phyloP scores from a whole-genome alignment of 2,113 vertebrate genomes.

The Brachypodius melanocephalos region DNA sequence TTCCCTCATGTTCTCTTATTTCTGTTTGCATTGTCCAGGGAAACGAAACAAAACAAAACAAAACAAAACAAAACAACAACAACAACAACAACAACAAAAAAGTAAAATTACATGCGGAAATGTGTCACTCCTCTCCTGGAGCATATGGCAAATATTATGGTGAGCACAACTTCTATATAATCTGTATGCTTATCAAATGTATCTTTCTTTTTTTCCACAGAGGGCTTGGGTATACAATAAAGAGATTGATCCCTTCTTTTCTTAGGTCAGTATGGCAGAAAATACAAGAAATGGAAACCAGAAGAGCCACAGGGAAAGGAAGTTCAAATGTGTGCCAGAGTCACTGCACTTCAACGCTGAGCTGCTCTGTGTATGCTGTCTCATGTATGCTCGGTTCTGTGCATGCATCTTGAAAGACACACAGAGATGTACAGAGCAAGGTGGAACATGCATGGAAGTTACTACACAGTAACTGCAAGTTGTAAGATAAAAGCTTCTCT shows the following conservation, averaged over 20 bases:
- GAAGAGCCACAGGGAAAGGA: background rate
- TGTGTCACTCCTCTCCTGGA: background rate
- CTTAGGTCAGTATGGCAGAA: background rate
- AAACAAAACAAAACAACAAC: background rate
- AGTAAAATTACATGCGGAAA: background rate
- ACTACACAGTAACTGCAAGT: background rate
- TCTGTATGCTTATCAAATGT: background rate
- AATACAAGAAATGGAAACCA: background rate
- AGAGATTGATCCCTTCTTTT: background rate
- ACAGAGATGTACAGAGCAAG: fast-evolving
- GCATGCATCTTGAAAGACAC: background rate
- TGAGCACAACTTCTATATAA: background rate
- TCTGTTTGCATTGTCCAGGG: background rate
- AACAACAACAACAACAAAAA: no score
- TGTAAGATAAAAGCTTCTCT: background rate
- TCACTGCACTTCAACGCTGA: background rate
- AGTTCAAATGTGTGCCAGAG: background rate
- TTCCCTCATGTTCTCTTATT: fast-evolving
- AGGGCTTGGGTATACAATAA: background rate
- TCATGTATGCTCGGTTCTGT: background rate
- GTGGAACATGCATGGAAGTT: background rate
- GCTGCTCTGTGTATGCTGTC: background rate
- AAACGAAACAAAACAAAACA: background rate
- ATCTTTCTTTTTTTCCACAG: background rate
- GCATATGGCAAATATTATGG: background rate